Evolutionary conservation across 2,888 invertebrate species (phyloP), one percentile per base, ranked within the genome.

Genomic region (Pilophorus perplexus): DNA sequence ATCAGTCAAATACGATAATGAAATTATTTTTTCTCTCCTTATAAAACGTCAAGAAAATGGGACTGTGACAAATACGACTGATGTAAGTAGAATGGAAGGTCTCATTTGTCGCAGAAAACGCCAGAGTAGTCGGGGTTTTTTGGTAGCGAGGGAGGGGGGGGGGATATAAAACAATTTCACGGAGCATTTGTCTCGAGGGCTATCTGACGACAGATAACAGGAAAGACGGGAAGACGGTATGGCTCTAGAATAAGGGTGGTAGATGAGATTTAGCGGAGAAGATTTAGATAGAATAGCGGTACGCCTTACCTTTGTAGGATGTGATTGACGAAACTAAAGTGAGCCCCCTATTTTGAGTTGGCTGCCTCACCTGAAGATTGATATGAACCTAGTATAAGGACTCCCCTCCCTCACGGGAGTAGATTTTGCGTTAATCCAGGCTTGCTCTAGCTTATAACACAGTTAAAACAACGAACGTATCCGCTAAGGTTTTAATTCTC

Each of bases 91-190:
- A 18, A 28, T 28, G 27, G 28, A 28, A n/a, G 16, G 46, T 10
- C 28, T 52, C 52, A 52, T 52, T 52, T 28, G 28, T 52, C 52
- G 12, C 16, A 28, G 28, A 25, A 52, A 18, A 25, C 3, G n/a
- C 28, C n/a, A n/a, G 48, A 14, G 20, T 18, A 16, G 16, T 42
- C 42, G 16, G 14, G 46, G 23, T 16, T 42, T 18, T 28, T 10
- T n/a, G 28, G 27, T 22, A 25, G n/a, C 25, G 25, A 12, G 28
- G 28, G 28, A 3, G 38, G 23, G 48, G 48, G 16, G 20, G 20
- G 52, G 27, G 25, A 52, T 28, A 52, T 59, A 59, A 59, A 59
- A 59, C 59, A 59, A 59, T 59, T 59, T 59, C 59, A 59, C 59
- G 59, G 42, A 33, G 59, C 42, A 59, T 59, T 59, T 42, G 42